Evolutionary conservation across 2,888 invertebrate genomes (phyloP).

Genomic region (Diachrysia chrysitis): DNA sequence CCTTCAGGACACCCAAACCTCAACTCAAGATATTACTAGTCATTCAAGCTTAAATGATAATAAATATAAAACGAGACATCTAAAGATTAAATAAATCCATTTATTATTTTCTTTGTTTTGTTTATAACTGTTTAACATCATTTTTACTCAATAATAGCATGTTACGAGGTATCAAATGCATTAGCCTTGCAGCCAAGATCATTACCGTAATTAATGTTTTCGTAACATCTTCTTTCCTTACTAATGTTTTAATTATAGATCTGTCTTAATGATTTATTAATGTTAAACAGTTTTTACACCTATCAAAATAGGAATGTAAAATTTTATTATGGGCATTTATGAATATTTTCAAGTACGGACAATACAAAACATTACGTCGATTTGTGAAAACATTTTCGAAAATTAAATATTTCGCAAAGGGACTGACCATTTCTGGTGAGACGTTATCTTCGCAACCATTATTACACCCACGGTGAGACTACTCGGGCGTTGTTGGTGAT

Average conservation of each 20-base stretch:
- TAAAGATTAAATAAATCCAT: neutral
- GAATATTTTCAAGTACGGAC: too few relatives aligned
- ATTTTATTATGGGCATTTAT: neutral
- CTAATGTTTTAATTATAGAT: constrained; percentile 28
- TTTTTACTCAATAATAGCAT: neutral
- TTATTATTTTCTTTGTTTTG: neutral
- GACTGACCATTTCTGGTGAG: constrained; percentile 14
- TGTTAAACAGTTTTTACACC: constrained; percentile 32
- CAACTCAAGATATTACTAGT: neutral
- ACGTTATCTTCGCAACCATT: constrained; percentile 23
- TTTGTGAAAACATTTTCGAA: neutral
- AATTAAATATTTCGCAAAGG: constrained; percentile 12
- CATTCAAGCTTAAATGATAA: neutral
- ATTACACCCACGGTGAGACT: constrained; percentile 13
- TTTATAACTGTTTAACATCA: neutral
- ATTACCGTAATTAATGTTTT: constrained; percentile 24
- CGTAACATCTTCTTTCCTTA: constrained; percentile 30
- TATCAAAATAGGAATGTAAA: neutral
- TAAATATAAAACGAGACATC: neutral
- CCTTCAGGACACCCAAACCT: neutral
- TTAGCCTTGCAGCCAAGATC: constrained; percentile 41
- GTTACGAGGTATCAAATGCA: constrained; percentile 2
- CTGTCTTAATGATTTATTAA: constrained; percentile 32
- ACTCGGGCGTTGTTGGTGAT: neutral
- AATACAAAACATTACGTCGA: neutral